Conservation (phyloP, 2,888 invertebrate genomes). For the Andrena haemorrhoa region DNA sequence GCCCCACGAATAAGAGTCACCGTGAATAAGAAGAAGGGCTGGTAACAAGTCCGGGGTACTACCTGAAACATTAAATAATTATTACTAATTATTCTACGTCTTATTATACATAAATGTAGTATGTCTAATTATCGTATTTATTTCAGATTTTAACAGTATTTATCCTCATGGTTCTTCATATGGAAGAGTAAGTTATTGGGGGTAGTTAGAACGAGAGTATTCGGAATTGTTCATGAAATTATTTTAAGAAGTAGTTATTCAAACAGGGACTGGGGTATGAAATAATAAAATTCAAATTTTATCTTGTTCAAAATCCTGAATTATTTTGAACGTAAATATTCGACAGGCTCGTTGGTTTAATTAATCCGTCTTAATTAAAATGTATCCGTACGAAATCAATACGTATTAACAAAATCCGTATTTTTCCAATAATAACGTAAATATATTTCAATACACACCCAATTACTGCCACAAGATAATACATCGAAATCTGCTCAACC, state of each 20-base stretch:
- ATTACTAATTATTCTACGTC: neutral
- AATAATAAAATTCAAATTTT: too few relatives aligned
- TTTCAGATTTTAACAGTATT: too few relatives aligned
- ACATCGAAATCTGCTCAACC: neutral
- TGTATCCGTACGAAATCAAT: neutral
- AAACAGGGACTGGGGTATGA: too few relatives aligned
- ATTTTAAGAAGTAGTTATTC: too few relatives aligned
- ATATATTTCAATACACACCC: neutral
- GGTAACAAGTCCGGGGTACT: slow-evolving; percentile 88
- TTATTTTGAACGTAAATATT: slow-evolving; percentile 1
- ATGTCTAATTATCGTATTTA: too few relatives aligned
- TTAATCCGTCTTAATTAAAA: neutral
- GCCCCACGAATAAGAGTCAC: slow-evolving; percentile 98
- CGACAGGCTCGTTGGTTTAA: neutral
- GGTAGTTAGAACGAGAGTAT: too few relatives aligned
- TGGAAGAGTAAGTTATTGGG: too few relatives aligned
- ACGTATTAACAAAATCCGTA: slow-evolving; percentile 6
- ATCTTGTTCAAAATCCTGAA: neutral
- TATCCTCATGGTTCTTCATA: too few relatives aligned
- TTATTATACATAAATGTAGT: too few relatives aligned
- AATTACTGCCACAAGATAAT: neutral
- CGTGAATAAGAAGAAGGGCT: slow-evolving; percentile 95
- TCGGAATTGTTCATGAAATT: too few relatives aligned
- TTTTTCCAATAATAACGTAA: neutral
- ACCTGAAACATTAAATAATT: slow-evolving; percentile 84